A percentile compares a stretch with the other conserved stretches of the same genome.
Evolutionary conservation across 2,888 invertebrate species (phyloP).

Genomic region (Andrena trimmerana): DNA sequence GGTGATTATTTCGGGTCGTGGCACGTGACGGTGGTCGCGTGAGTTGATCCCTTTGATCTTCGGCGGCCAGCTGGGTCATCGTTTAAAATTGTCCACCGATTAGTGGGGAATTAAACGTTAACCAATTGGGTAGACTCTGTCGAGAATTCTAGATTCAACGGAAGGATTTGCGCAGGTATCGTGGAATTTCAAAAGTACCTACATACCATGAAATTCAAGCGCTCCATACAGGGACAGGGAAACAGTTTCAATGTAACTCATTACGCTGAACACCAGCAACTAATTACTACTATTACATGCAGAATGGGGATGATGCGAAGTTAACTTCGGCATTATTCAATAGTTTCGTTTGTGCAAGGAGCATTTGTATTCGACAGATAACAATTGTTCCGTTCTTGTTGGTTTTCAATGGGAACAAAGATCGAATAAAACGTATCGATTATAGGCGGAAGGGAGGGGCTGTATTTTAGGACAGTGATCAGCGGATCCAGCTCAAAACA

Average conservation of each 20-base stretch:
- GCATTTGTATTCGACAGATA: too few species aligned
- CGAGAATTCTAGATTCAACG: neutral
- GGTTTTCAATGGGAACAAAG: neutral
- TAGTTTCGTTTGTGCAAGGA: neutral
- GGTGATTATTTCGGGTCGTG: constrained; percentile 49
- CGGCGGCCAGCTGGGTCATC: neutral
- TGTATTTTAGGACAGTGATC: neutral
- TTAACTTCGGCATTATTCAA: constrained; percentile 32
- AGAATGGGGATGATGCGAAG: constrained; percentile 17
- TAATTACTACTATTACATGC: constrained; percentile 53
- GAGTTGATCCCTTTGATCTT: constrained; percentile 40
- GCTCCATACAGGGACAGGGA: neutral
- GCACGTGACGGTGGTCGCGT: constrained; percentile 24
- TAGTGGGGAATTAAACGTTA: constrained; percentile 4
- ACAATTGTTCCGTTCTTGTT: neutral
- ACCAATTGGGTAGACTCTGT: neutral
- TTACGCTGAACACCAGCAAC: constrained; percentile 39
- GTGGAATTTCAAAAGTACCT: constrained; percentile 19
- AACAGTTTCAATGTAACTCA: constrained; percentile 46
- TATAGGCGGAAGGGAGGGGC: neutral
- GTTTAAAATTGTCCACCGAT: constrained; percentile 19
- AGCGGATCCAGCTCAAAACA: constrained; percentile 17
- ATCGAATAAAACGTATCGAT: neutral
- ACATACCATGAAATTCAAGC: constrained; percentile 15
- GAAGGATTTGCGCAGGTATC: neutral